A percentile compares a stretch with the other conserved stretches of the same genome.
These are phyloP conservation scores for Dryococelus australis DNA, from an alignment of 2,888 invertebrate genomes.

Conservation along the genomic window DNA sequence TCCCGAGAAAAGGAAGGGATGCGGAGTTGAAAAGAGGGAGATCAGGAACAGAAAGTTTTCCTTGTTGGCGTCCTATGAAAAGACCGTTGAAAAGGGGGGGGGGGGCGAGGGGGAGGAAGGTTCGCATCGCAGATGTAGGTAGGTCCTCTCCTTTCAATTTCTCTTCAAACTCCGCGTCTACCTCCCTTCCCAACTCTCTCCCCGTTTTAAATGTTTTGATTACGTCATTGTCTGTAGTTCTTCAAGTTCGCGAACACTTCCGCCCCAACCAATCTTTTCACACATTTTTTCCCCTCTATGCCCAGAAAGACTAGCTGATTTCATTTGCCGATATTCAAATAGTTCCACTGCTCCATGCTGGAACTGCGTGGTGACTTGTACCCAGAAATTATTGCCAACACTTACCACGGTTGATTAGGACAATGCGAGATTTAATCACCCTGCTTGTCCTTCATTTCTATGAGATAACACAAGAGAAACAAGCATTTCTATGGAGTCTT, in stretches of 20 bases:
- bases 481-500: too few species aligned
- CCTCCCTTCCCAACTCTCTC: constrained; percentile 21
- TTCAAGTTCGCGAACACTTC: constrained; percentile 35
- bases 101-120: too few species aligned
- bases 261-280: background rate
- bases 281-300: background rate
- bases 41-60: constrained; percentile 5
- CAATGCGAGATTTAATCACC: background rate
- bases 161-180: background rate
- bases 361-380: background rate
- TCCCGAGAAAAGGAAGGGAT: constrained; percentile 57
- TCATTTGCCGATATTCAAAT: constrained; percentile 43
- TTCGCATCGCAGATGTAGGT: background rate
- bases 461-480: too few species aligned
- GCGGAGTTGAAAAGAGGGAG: constrained; percentile 52
- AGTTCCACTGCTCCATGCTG: background rate
- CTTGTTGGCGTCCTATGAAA: background rate
- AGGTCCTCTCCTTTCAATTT: constrained; percentile 12
- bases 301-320: constrained; percentile 37
- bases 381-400: background rate
- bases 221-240: constrained; percentile 43
- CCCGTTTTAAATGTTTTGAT: constrained; percentile 41
- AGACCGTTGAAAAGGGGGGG: background rate
- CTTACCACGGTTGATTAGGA: background rate
- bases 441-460: background rate